phyloP scores from a whole-genome alignment of 2,888 invertebrate genomes.

The Lithophane leautieri region DNA sequence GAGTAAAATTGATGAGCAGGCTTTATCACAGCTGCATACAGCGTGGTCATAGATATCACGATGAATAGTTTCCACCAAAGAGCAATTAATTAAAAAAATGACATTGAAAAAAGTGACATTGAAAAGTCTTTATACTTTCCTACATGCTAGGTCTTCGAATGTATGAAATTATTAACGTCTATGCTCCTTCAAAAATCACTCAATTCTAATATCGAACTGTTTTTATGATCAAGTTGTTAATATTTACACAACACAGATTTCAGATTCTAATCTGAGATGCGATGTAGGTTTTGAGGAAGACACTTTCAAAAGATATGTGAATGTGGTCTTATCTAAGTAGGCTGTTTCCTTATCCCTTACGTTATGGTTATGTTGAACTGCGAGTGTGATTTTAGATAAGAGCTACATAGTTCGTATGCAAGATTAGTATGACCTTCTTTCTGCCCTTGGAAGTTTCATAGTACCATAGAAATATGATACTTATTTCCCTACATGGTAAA shows the following conservation, averaged over 20 bases:
- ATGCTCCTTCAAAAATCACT: not conserved
- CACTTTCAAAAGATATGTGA: conserved; percentile 14
- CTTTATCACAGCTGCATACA: not conserved
- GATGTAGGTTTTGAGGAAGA: conserved; percentile 9
- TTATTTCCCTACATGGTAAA: not conserved
- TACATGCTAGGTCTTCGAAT: no score
- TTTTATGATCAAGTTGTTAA: no score
- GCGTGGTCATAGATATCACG: no score
- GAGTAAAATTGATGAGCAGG: not conserved
- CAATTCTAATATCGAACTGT: no score
- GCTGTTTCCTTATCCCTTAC: conserved; percentile 16
- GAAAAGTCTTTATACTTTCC: not conserved
- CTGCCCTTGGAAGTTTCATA: conserved; percentile 21
- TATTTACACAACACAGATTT: conserved; percentile 8
- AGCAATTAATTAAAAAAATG: not conserved
- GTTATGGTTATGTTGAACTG: conserved; percentile 4
- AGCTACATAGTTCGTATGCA: conserved; percentile 39
- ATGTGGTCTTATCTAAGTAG: conserved; percentile 21
- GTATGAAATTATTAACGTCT: not conserved
- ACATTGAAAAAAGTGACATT: not conserved
- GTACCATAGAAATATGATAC: not conserved
- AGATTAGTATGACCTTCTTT: conserved; percentile 21
- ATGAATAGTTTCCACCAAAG: not conserved
- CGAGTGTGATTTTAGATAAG: conserved; percentile 33
- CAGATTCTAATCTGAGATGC: not conserved